Evolutionary conservation across 2,888 invertebrate genomes (phyloP).

Genomic region (Drosophila mimetica): DNA sequence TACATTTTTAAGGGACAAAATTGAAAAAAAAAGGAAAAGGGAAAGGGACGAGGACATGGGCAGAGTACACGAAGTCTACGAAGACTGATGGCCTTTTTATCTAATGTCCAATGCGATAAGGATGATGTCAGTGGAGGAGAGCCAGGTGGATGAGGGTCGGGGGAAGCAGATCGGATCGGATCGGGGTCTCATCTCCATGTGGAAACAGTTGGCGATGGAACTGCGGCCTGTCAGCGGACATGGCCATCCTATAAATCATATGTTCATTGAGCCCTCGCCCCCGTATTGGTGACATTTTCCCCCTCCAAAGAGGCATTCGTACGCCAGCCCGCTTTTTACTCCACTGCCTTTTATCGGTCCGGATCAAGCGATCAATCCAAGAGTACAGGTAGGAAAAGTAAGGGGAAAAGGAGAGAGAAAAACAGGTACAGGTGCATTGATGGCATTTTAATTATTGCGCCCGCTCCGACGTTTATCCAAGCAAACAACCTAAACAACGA

Average conservation of each 20-base stretch:
- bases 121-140: not conserved
- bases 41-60: constrained; percentile 7
- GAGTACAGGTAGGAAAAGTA: constrained; percentile 22
- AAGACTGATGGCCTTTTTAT: constrained; percentile 47
- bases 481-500: constrained; percentile 36
- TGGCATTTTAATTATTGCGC: constrained; percentile 82
- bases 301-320: not conserved
- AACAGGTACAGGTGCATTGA: constrained; percentile 58
- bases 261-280: constrained; percentile 44
- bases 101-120: constrained; percentile 37
- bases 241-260: constrained; percentile 41
- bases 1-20: constrained; percentile 8
- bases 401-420: not conserved
- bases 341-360: constrained; percentile 22
- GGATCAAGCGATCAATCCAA: constrained; percentile 37
- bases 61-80: not conserved
- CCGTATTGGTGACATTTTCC: constrained; percentile 39
- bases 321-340: not conserved
- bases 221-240: constrained; percentile 46
- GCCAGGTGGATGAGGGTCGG: constrained; percentile 32
- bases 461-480: constrained; percentile 55
- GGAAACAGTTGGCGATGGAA: constrained; percentile 33
- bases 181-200: constrained; percentile 4
- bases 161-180: not conserved
- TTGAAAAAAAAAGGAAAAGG: constrained; percentile 10